Conservation (phyloP, 2,113 vertebrate genomes). For the Hemiscyllium ocellatum region DNA sequence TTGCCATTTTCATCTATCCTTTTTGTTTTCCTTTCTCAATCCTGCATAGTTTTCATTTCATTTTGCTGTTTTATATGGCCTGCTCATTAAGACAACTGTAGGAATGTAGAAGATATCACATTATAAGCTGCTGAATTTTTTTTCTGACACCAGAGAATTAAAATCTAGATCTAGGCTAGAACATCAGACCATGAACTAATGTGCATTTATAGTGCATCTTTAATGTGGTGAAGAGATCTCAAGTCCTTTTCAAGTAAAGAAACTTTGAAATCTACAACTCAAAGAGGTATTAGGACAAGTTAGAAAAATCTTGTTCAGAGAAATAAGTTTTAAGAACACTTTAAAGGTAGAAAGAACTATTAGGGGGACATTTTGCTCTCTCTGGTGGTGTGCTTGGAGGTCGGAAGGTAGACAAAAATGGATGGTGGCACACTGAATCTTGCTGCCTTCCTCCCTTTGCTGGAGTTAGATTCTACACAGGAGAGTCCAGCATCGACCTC, state of each 20-base stretch:
- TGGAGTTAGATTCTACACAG: no score
- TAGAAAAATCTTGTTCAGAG: neutral
- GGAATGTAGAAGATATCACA: neutral
- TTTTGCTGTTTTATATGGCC: neutral
- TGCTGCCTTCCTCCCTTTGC: no score
- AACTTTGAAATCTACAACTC: neutral
- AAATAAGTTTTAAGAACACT: neutral
- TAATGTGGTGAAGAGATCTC: neutral
- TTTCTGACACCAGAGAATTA: neutral
- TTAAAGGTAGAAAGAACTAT: neutral
- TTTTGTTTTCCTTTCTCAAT: neutral
- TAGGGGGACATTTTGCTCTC: no score
- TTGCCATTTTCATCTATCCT: neutral
- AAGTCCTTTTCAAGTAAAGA: neutral
- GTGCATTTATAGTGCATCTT: neutral
- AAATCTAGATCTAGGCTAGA: neutral
- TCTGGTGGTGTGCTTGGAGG: no score
- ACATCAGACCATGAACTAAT: neutral
- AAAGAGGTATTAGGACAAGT: neutral
- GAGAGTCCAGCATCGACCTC: no score
- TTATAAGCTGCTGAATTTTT: neutral
- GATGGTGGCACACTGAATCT: no score
- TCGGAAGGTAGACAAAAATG: no score
- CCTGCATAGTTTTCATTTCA: neutral
- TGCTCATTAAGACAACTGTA: neutral